Evolutionary conservation across 1,140 invertebrate species (phyloP), one percentile per base, ranked within the genome.

Genomic region (Aplysia californica): DNA sequence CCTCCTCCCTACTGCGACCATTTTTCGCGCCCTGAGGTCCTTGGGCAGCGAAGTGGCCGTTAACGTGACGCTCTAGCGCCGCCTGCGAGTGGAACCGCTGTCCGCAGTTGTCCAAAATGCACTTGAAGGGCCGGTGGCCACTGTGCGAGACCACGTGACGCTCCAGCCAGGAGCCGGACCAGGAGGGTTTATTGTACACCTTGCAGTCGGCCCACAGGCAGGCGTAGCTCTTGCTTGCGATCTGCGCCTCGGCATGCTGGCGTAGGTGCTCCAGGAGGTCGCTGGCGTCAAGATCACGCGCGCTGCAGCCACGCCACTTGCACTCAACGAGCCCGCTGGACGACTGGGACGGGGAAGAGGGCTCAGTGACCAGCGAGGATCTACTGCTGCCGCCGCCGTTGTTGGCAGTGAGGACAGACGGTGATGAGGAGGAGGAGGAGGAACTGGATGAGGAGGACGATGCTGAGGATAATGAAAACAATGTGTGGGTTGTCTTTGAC

Each of bases 171-270:
- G 95, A 93, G 64, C 95, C 92, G 15, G 96, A 98, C 88, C 95
- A 96, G 0, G 96, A 98, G 23, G 94, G 94, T 84, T 95, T 94
- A 79, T 95, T 95, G 87, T 95, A 96, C n/a, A 98, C 97, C 89
- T 98, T 98, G 91, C 97, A 98, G 5, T 95, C 95, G 79, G 93
- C 92, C 96, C 96, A 98, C 26, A 96, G 92, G 87, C 96, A 98
- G 10, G 96, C 93, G 87, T 95, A 97, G 79, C 94, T 95, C 86
- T 95, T 94, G 0, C 93, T 93, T 33, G 85, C 86, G 35, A 93
- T 93, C 91, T 97, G 96, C 36, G 93, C 92, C 87, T 95, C 94
- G 79, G 97, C 96, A 90, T 97, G 96, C 78, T 93, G 79, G 92
- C 96, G 95, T 85, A 98, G 93, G 90, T 98, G 96, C 90, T 97